Evolutionary conservation across 2,888 invertebrate genomes (phyloP), one percentile per base, ranked within the genome.

Genomic region (Dicyrtomina minuta): DNA sequence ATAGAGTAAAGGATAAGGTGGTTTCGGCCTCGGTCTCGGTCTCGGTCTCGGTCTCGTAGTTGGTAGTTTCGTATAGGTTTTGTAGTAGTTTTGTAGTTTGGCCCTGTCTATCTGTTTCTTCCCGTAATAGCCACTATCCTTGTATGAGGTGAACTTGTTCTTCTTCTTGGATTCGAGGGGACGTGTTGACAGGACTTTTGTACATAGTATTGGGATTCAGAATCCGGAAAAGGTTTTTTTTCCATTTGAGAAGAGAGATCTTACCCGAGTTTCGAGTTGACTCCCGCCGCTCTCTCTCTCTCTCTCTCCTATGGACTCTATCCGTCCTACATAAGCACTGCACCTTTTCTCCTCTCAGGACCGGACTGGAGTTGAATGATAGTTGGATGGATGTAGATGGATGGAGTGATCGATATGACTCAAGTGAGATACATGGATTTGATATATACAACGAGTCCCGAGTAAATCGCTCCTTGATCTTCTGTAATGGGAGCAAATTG

Each of bases 401-500:
- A 43, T 43, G 2, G 15, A 58, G 62, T 62, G 62, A 62, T 62
- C 62, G 62, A 62, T 62, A 62, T 49, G 46, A 62, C 49, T 56
- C 33, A 56, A 56, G 56, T 33, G 56, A 22, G 56, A 56, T 56
- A 62, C 62, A 62, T 49, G 62, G 26, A 62, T 49, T 62, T 62
- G 62, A 62, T 62, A 62, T 62, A 49, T 49, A 62, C 46, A 62
- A 62, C 46, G 62, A 24, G 49, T 62, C 62, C 26, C 15, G 62
- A 51, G 49, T 49, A 68, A 68, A 61, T 61, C 59, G 60, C 8
- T 68, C 44, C 61, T 55, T 68, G 60, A 68, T 68, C 68, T 68
- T 41, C 60, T 60, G 53, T 68, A 68, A 68, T 68, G 62, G 68
- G 68, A 60, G 62, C 51, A 68, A 68, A 68, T 68, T 68, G 68